Conservation (phyloP, 1,140 invertebrate species). For the Lucilia cuprina region DNA sequence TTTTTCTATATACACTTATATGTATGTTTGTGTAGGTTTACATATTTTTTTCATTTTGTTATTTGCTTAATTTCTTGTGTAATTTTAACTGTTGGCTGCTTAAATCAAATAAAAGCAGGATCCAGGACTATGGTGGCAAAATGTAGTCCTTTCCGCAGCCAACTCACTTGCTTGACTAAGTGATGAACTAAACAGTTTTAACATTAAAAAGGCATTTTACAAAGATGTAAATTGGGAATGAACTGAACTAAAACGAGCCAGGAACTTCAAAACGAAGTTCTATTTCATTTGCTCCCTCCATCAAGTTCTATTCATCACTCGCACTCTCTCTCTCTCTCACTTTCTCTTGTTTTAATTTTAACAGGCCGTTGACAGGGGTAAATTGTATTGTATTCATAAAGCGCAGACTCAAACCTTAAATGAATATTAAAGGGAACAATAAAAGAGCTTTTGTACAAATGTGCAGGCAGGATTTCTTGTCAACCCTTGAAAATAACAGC, state of each 20-base stretch:
- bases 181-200: background rate
- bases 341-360: background rate
- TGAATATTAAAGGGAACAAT: background rate
- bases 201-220: constrained; percentile 33
- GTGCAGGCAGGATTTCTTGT: background rate
- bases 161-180: constrained; percentile 29
- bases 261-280: background rate
- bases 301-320: background rate
- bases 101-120: background rate
- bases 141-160: constrained; percentile 19
- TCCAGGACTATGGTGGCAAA: background rate
- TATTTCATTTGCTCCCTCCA: background rate
- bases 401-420: background rate
- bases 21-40: background rate
- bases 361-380: background rate
- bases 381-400: background rate
- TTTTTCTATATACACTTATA: background rate
- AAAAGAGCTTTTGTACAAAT: background rate
- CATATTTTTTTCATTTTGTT: background rate
- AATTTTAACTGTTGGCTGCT: background rate
- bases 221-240: background rate
- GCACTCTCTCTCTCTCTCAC: background rate
- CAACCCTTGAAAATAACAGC: constrained; percentile 1
- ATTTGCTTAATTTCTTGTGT: background rate
- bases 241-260: background rate